Conservation (phyloP, 2,888 invertebrate genomes). For the Lasioglossum oenotherae region DNA sequence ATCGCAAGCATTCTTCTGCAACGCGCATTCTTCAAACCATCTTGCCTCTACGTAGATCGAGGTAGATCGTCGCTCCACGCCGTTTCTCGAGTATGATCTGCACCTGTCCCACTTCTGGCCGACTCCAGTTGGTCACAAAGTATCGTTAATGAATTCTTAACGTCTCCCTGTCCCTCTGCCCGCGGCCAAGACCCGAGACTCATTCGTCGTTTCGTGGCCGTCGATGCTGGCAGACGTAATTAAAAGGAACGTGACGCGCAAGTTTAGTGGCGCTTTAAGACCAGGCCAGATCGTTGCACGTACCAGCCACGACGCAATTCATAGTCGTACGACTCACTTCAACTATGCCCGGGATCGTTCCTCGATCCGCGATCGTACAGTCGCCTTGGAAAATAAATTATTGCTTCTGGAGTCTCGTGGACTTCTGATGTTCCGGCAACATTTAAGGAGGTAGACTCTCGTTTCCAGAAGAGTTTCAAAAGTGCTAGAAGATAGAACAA, state of each 20-base stretch:
- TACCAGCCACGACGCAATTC: conserved; percentile 61
- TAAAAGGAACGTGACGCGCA: conserved; percentile 70
- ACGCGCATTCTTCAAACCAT: conserved; percentile 17
- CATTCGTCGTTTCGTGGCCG: conserved; percentile 55
- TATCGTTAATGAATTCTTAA: conserved; percentile 66
- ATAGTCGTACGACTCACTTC: conserved; percentile 63
- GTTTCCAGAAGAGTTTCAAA: too few species aligned
- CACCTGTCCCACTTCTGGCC: conserved; percentile 62
- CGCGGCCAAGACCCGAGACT: conserved; percentile 17
- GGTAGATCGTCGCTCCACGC: conserved; percentile 2
- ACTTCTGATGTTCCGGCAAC: too few species aligned
- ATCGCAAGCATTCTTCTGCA: not conserved
- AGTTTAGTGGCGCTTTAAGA: conserved; percentile 67
- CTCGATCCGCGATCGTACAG: conserved; percentile 8
- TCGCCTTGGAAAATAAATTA: not conserved
- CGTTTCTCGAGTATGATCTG: conserved; percentile 38
- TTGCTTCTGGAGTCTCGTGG: not conserved
- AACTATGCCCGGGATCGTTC: conserved; percentile 13
- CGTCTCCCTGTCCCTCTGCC: conserved; percentile 9
- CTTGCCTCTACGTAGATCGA: conserved; percentile 18
- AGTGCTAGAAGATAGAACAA: too few species aligned
- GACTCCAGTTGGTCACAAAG: conserved; percentile 42
- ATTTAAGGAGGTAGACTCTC: too few species aligned
- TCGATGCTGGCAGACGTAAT: conserved; percentile 65
- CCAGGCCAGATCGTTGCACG: conserved; percentile 57